Conservation (phyloP, 2,797 vertebrate species). For the Gymnoscopelus microlampas region DNA sequence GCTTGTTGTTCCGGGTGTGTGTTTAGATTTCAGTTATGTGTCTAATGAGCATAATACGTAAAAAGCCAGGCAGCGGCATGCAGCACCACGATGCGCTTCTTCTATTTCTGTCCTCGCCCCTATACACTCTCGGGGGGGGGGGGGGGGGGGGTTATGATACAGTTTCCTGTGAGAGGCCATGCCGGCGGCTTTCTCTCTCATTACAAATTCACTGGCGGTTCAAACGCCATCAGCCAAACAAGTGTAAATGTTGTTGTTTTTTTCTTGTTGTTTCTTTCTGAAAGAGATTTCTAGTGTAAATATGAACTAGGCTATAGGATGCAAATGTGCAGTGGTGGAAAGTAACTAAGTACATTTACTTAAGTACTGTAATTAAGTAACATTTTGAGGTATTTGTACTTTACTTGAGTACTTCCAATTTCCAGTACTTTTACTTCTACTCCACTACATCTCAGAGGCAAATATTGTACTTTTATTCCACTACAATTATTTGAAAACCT, state of each 20-base stretch:
- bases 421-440: too few relatives aligned
- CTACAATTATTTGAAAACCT: too few relatives aligned
- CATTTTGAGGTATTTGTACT: too few relatives aligned
- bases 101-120: background rate
- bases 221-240: background rate
- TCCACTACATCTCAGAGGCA: too few relatives aligned
- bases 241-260: background rate
- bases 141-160: background rate
- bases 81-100: background rate
- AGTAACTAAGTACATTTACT: too few relatives aligned
- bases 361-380: too few relatives aligned
- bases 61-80: background rate
- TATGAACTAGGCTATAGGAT: too few relatives aligned
- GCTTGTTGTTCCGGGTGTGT: background rate
- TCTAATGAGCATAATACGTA: slow-evolving; percentile 5
- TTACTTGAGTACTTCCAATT: too few relatives aligned
- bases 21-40: background rate
- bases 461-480: too few relatives aligned
- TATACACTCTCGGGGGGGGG: background rate
- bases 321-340: too few relatives aligned
- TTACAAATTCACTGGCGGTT: background rate
- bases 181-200: background rate
- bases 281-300: too few relatives aligned
- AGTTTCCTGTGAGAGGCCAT: background rate
- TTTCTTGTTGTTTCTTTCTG: too few relatives aligned